A percentile compares a stretch with the other conserved stretches of the same genome.
These are phyloP conservation scores for Nephrotoma flavescens DNA, from an alignment of 2,888 invertebrate genomes.

Conservation along the genomic window DNA sequence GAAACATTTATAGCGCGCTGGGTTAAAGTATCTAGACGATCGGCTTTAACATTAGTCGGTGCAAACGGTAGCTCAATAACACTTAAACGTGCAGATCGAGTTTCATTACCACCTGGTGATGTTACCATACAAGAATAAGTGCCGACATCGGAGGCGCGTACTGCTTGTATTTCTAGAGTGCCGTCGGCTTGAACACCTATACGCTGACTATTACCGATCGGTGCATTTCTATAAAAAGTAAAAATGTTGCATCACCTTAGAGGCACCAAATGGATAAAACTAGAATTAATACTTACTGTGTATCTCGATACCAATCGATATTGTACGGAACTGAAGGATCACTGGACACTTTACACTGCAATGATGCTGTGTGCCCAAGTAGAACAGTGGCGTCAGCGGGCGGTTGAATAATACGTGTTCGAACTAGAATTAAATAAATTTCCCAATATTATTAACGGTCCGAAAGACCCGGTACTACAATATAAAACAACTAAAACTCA, in stretches of 20 bases:
- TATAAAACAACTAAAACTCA: neutral
- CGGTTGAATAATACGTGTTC: conserved; percentile 86
- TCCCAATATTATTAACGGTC: conserved; percentile 9
- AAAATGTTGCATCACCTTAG: conserved; percentile 2
- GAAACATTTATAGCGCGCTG: conserved; percentile 75
- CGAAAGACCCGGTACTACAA: neutral
- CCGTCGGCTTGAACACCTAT: conserved; percentile 67
- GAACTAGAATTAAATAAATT: conserved; percentile 41
- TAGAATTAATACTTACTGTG: conserved; percentile 45
- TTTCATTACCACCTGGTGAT: conserved; percentile 87
- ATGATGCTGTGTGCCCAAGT: conserved; percentile 79
- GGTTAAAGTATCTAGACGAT: conserved; percentile 45
- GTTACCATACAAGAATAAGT: conserved; percentile 79
- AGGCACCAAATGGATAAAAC: neutral
- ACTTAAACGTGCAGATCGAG: conserved; percentile 63
- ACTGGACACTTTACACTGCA: conserved; percentile 88
- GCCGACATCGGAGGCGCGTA: conserved; percentile 85
- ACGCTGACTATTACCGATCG: conserved; percentile 49
- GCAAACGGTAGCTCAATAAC: conserved; percentile 94
- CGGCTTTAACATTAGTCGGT: conserved; percentile 74
- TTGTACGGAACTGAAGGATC: conserved; percentile 78
- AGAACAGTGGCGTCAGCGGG: conserved; percentile 85
- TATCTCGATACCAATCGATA: conserved; percentile 79
- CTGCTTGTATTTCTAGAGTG: conserved; percentile 74
- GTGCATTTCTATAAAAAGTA: conserved; percentile 34